Base-by-base conservation (phyloP, 1,140 invertebrate genomes). In the Ceratina calcarata region DNA sequence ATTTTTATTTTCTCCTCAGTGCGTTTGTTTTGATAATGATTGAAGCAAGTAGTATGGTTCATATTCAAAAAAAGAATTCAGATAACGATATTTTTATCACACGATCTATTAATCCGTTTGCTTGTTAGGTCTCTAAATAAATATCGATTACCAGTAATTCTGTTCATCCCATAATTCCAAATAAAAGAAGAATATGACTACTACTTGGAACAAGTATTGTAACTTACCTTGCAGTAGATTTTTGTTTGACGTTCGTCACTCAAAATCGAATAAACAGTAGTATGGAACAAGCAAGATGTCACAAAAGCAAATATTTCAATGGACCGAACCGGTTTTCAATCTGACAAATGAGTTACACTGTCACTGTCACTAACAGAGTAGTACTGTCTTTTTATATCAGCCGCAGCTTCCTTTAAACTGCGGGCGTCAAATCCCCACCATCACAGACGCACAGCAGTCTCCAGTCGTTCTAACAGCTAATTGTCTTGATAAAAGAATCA, bases 391-490 rank as follows among this genome's bases (percentile, higher is more conserved):
- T 80, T 89, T 89, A 89, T 89, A 89, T 45, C 45, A 78, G 60
- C 8, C 58, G 20, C 86, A 78, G 55, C 78, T 88, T 86, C 83
- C 85, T 78, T 70, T 69, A 7, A 53, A 10, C 57, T 69, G 24
- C 37, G 37, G 79, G 77, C 73, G 60, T 77, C 78, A 64, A 74
- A 22, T 85, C 87, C 88, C 88, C 86, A 86, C 87, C 85, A 75
- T 62, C 6, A 27, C n/a, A 24, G 10, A 20, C 20, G 20, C 1
- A 58, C 37, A 77, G 8, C 15, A 7, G 13, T 45, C 45, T 65
- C 10, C 24, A 27, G 68, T 15, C 53, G 75, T 24, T 62, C 55
- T 3, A 20, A 7, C 27, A 51, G 16, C 13, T 2, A 18, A 58
- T 58, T 12, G 7, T n/a, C 18, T 32, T 32, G 27, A 32, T 16